phyloP scores from a whole-genome alignment of 2,113 vertebrate genomes.

The Passerina amoena region DNA sequence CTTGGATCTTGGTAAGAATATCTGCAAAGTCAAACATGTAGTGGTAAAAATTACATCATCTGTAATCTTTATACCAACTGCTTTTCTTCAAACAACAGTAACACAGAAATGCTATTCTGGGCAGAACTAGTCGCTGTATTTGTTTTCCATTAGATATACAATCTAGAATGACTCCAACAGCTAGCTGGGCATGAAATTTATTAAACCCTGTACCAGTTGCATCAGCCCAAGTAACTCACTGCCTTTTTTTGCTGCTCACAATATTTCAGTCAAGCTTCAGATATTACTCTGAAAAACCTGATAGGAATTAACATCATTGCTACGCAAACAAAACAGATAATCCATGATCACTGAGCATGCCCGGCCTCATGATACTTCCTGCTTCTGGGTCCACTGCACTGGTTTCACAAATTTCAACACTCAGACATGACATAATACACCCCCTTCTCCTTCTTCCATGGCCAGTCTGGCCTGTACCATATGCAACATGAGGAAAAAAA shows the following conservation, averaged over 20 bases:
- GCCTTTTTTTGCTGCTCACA: not conserved
- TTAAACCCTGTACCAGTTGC: conserved; percentile 7
- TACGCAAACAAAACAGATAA: not conserved
- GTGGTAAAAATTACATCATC: conserved; percentile 64
- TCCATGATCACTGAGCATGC: not conserved
- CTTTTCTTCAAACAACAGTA: conserved; percentile 50
- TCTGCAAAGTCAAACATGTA: conserved; percentile 35
- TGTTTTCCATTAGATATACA: conserved; percentile 54
- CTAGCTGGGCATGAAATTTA: conserved; percentile 22
- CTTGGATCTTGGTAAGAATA: conserved; percentile 29
- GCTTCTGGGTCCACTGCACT: not conserved
- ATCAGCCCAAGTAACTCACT: not conserved
- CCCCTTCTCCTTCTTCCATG: not conserved
- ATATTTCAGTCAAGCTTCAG: not conserved
- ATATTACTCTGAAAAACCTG: not conserved
- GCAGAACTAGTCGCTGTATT: conserved; percentile 29
- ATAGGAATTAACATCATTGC: not conserved
- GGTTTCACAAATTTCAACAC: not conserved
- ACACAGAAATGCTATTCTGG: conserved; percentile 45
- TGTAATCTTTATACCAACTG: conserved; percentile 61
- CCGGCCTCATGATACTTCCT: not conserved
- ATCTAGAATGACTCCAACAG: conserved; percentile 21
- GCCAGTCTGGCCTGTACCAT: not conserved
- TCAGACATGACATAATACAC: not conserved
- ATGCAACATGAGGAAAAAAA: not conserved